phyloP scores from a whole-genome alignment of 64 coral and sea anemone genomes.

The Exaiptasia diaphana region DNA sequence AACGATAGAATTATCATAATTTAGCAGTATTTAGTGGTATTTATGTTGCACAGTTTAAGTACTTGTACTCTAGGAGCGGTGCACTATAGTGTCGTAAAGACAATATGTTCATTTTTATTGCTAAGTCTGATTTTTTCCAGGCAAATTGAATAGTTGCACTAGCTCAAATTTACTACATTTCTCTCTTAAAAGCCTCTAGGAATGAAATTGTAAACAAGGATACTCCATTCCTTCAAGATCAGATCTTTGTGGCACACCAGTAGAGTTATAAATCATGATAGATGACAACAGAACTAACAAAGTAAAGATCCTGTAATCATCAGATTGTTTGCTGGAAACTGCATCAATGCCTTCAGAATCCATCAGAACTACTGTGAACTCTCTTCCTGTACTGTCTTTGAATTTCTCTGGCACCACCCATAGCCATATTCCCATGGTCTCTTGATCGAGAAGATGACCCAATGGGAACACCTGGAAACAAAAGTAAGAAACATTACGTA shows the following conservation, averaged over 20 bases:
- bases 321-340: background rate
- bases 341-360: slow-evolving; percentile 57
- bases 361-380: slow-evolving; percentile 22
- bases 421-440: slow-evolving; percentile 63
- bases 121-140: no score
- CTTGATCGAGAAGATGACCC: slow-evolving; percentile 17
- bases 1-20: no score
- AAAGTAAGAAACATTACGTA: no score
- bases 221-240: slow-evolving; percentile 45
- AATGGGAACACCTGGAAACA: slow-evolving; percentile 31
- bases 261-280: slow-evolving; percentile 49
- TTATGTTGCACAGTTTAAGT: no score
- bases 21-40: no score
- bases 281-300: slow-evolving; percentile 29
- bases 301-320: slow-evolving; percentile 46
- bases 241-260: slow-evolving; percentile 12
- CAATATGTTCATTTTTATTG: no score
- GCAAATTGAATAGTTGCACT: no score
- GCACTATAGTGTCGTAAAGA: no score
- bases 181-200: no score
- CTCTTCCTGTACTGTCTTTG: slow-evolving; percentile 12
- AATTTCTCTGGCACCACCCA: slow-evolving; percentile 34
- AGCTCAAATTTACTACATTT: no score
- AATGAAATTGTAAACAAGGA: no score
- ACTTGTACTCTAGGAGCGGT: no score